phyloP scores from a whole-genome alignment of 2,113 vertebrate genomes.

The Tenebrosternarchus preto region DNA sequence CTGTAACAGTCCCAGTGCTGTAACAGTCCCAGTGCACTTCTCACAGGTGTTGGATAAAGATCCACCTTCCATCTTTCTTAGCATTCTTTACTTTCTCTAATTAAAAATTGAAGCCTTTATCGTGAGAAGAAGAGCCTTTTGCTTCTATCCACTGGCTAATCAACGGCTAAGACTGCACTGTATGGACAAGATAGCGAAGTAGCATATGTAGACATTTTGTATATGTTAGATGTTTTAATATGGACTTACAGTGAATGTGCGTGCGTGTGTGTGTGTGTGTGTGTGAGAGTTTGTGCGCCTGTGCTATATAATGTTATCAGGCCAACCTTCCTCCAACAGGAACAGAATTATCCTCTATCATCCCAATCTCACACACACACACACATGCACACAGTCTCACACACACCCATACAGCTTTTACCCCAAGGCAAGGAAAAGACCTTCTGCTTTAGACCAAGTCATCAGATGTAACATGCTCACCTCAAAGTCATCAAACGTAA shows the following conservation, averaged over 20 bases:
- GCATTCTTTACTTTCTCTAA: too few relatives aligned
- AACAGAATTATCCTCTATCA: constrained; percentile 45
- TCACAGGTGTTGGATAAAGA: too few relatives aligned
- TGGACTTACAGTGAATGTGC: background rate
- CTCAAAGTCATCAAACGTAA: background rate
- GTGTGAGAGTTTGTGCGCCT: background rate
- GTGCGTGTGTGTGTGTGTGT: constrained; percentile 28
- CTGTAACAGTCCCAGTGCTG: too few relatives aligned
- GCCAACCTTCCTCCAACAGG: constrained; percentile 45
- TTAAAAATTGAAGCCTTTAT: too few relatives aligned
- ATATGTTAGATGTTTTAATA: background rate
- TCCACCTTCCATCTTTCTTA: too few relatives aligned
- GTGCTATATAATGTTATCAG: constrained; percentile 40
- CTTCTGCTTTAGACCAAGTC: background rate
- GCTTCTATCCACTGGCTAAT: too few relatives aligned
- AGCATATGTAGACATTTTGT: background rate
- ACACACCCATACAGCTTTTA: constrained; percentile 14
- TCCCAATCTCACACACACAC: constrained; percentile 9
- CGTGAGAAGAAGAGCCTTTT: too few relatives aligned
- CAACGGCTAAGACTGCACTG: too few relatives aligned
- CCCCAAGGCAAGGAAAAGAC: constrained; percentile 34
- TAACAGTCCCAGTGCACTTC: too few relatives aligned
- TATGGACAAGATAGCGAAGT: too few relatives aligned
- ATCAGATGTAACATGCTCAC: background rate
- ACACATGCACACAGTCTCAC: background rate